A percentile compares a stretch with the other conserved stretches of the same genome.
phyloP scores from a whole-genome alignment of 2,888 invertebrate genomes.

The Dasysyrphus albostriatus region DNA sequence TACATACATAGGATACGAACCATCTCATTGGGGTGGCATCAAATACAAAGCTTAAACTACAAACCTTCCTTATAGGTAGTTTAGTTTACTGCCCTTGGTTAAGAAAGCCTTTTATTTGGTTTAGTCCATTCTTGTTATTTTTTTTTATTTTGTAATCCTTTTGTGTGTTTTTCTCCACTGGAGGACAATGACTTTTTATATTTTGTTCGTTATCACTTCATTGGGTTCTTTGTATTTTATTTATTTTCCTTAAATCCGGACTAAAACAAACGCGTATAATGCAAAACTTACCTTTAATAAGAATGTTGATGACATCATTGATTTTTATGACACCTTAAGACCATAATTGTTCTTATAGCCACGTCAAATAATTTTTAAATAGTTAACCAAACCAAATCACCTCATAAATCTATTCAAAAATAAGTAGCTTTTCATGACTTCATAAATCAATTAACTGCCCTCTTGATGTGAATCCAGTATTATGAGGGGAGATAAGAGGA shows the following conservation, averaged over 20 bases:
- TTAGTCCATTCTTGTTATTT: neutral
- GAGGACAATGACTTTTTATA: constrained; percentile 17
- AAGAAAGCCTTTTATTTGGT: constrained; percentile 9
- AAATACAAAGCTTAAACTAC: constrained; percentile 37
- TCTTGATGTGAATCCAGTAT: neutral
- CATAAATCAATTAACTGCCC: constrained; percentile 68
- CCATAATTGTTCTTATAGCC: constrained; percentile 48
- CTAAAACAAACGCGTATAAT: neutral
- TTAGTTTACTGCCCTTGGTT: neutral
- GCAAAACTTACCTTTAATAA: neutral
- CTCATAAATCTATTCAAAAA: constrained; percentile 68
- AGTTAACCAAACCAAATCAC: constrained; percentile 61
- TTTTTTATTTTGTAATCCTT: neutral
- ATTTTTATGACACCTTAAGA: constrained; percentile 2
- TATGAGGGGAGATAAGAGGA: neutral
- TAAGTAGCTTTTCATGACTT: constrained; percentile 71
- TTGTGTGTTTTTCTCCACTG: constrained; percentile 4
- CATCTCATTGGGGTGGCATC: neutral
- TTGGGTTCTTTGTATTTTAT: constrained; percentile 39
- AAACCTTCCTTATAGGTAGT: neutral
- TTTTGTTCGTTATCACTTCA: constrained; percentile 62
- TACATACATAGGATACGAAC: neutral
- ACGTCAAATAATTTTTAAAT: constrained; percentile 27
- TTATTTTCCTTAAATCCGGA: neutral
- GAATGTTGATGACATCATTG: constrained; percentile 61